Base-by-base conservation (phyloP, 2,797 vertebrate genomes). In the Anas georgica region DNA sequence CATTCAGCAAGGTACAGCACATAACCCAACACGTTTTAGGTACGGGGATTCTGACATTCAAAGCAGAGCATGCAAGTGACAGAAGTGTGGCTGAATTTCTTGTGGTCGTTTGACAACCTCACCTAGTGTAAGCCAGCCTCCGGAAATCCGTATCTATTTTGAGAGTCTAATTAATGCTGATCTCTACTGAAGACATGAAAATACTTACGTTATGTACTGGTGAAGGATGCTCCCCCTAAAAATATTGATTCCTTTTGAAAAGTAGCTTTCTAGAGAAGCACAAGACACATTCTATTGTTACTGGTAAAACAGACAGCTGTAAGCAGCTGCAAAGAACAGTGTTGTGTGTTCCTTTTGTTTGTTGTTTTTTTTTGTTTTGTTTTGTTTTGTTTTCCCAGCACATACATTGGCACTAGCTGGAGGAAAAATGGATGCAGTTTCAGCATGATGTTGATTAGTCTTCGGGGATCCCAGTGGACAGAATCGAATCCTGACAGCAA, bases 161-260 rank as follows among this genome's bases (percentile, higher is more conserved):
- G 15, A 70, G 35, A 48, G 83, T 39, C 15, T 50, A 45, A 70
- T 66, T 60, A 60, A 64, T 17, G 46, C 17, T 31, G 28, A 80
- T 70, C 31, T 91, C 63, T 76, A 5, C 50, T 23, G 22, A 79
- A 55, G 14, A 35, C 21, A n/a, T 8, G 26, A 86, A 78, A 7
- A 35, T 25, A 68, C 29, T 5, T 20, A 29, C 1, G 1, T 5
- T 20, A n/a, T 1, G 1, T 25, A 45, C 48, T 48, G 45, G 64
- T 43, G 26, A 75, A 84, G 56, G 74, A 59, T 5, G 43, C 9
- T 43, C 41, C 25, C 37, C 48, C 15, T 26, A 64, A 69, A 85
- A 87, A 46, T 13, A 83, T 1, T 21, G 37, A 75, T 69, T 70
- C 28, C 35, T 33, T 28, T 35, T 37, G 31, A 76, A 39, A 83